Conservation (phyloP, 2,888 invertebrate species). For the Phania funesta region DNA sequence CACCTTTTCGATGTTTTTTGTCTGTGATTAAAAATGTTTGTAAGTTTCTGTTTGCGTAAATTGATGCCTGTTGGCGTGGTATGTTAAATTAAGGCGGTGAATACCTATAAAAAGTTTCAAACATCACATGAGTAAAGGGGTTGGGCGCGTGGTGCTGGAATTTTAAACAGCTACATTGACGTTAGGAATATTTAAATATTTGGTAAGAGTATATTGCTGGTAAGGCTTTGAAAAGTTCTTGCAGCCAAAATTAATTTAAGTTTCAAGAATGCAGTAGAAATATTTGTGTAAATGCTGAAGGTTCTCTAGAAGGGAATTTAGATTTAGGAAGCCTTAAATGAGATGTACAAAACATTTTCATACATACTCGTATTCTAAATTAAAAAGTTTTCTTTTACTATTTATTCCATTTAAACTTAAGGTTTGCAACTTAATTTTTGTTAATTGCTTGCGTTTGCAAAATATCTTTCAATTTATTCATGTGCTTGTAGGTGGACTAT, state of each 20-base stretch:
- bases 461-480: not conserved
- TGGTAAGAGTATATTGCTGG: not conserved
- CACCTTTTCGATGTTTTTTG: conserved; percentile 64
- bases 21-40: conserved; percentile 53
- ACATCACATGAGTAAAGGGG: conserved; percentile 2
- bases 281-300: too few relatives aligned
- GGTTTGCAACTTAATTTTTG: not conserved
- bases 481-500: not conserved
- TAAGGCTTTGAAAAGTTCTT: not conserved
- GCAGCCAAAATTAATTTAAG: not conserved
- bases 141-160: not conserved
- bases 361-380: too few relatives aligned
- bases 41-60: conserved; percentile 47
- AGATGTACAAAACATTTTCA: too few relatives aligned
- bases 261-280: not conserved
- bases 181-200: not conserved
- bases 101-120: conserved; percentile 32
- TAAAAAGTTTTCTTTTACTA: too few relatives aligned
- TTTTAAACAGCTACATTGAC: not conserved
- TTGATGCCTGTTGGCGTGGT: conserved; percentile 46
- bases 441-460: conserved; percentile 5
- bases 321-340: not conserved
- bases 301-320: not conserved
- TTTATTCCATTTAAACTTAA: too few relatives aligned
- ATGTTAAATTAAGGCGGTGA: conserved; percentile 8